Conservation (phyloP, 2,888 invertebrate genomes). For the Griposia aprilina region DNA sequence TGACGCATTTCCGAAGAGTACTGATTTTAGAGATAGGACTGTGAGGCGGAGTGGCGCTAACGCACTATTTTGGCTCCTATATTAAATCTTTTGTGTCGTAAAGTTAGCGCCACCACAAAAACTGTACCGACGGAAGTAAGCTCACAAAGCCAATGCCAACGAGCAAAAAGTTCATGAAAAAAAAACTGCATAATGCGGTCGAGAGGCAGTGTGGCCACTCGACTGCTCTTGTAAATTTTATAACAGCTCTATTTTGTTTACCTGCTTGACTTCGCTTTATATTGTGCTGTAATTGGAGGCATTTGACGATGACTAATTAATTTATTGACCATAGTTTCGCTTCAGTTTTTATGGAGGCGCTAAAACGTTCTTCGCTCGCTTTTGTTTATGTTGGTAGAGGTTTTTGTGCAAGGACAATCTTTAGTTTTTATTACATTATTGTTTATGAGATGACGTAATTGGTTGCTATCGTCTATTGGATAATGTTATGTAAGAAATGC, state of each 20-base stretch:
- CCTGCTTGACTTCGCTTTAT: slow-evolving; percentile 87
- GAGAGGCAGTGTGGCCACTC: slow-evolving; percentile 82
- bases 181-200: slow-evolving; percentile 88
- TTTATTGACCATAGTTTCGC: slow-evolving; percentile 88
- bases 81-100: slow-evolving; percentile 81
- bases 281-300: slow-evolving; percentile 88
- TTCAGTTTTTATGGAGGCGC: slow-evolving; percentile 88
- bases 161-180: slow-evolving; percentile 84
- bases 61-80: slow-evolving; percentile 70
- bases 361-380: slow-evolving; percentile 82
- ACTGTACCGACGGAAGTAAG: slow-evolving; percentile 87
- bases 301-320: slow-evolving; percentile 90
- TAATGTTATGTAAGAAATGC: slow-evolving; percentile 9
- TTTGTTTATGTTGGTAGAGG: slow-evolving; percentile 72
- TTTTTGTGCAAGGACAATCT: slow-evolving; percentile 57
- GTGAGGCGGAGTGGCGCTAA: slow-evolving; percentile 79
- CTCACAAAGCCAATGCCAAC: slow-evolving; percentile 88
- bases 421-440: slow-evolving; percentile 54
- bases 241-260: slow-evolving; percentile 90
- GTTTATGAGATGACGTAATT: slow-evolving; percentile 59
- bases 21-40: slow-evolving; percentile 42
- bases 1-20: slow-evolving; percentile 62
- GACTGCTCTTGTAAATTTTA: slow-evolving; percentile 89
- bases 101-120: slow-evolving; percentile 89
- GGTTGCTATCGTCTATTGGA: slow-evolving; percentile 42